These are phyloP conservation scores for Apistogramma diplotaenia DNA, from an alignment of 2,113 vertebrate species.

Conservation along the genomic window DNA sequence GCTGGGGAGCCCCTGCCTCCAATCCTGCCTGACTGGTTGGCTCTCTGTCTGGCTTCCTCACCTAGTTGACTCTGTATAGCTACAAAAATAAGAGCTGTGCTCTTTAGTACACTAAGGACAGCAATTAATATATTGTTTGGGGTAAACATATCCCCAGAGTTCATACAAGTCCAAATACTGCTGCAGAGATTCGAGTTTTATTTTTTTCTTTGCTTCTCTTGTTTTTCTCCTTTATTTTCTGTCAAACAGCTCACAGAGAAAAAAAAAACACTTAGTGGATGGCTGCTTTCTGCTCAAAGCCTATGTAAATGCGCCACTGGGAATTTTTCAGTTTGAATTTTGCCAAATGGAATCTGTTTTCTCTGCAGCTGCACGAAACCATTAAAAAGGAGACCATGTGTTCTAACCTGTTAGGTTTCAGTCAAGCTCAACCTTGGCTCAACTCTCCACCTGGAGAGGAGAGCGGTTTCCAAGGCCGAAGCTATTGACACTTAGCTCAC, in stretches of 20 bases:
- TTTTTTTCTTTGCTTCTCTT: background rate
- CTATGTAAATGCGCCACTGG: conserved; percentile 62
- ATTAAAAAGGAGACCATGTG: conserved; percentile 72
- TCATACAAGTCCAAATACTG: background rate
- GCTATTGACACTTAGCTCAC: conserved; percentile 60
- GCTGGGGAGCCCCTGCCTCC: conserved; percentile 41
- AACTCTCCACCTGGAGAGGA: conserved; percentile 69
- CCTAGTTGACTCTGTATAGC: conserved; percentile 37
- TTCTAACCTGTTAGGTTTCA: conserved; percentile 73
- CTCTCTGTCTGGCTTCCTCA: conserved; percentile 34
- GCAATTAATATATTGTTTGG: conserved; percentile 15
- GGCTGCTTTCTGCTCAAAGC: conserved; percentile 53
- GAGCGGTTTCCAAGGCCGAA: conserved; percentile 51
- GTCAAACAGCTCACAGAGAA: conserved; percentile 31
- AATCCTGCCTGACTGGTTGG: conserved; percentile 18
- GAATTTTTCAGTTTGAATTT: conserved; percentile 48
- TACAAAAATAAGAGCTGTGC: background rate
- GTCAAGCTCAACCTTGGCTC: conserved; percentile 74
- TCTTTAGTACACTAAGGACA: background rate
- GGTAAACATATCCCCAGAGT: conserved; percentile 12
- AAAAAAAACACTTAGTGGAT: conserved; percentile 30
- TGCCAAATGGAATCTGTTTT: conserved; percentile 72
- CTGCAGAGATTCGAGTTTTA: background rate
- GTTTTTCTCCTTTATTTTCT: conserved; percentile 44
- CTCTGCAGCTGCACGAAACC: conserved; percentile 70